These are phyloP conservation scores for Pheucticus melanocephalus DNA, from an alignment of 2,113 vertebrate species.

Conservation along the genomic window DNA sequence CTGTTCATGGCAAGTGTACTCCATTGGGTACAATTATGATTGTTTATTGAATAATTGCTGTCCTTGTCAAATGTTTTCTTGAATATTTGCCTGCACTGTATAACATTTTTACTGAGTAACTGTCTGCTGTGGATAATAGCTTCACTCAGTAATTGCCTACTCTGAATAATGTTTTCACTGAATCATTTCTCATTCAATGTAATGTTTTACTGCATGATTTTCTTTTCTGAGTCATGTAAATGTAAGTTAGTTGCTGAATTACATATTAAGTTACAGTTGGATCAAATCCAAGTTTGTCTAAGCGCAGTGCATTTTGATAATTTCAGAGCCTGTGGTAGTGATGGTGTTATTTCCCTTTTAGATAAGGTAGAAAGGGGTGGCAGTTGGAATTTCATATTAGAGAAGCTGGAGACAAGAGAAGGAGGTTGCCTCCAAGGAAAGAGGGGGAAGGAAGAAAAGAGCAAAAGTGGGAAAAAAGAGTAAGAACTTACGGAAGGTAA, in stretches of 20 bases:
- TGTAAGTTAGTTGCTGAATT: conserved; percentile 64
- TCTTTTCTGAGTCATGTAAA: conserved; percentile 72
- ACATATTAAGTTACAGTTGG: conserved; percentile 27
- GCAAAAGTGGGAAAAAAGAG: not conserved
- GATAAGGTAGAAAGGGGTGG: not conserved
- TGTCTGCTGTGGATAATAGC: conserved; percentile 73
- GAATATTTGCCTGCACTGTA: conserved; percentile 67
- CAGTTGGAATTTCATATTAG: not conserved
- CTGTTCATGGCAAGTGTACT: conserved; percentile 53
- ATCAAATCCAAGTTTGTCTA: not conserved
- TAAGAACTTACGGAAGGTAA: not conserved
- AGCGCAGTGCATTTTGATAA: not conserved
- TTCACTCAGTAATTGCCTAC: conserved; percentile 76
- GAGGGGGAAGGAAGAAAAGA: not conserved
- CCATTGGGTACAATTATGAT: conserved; percentile 74
- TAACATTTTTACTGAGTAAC: conserved; percentile 77
- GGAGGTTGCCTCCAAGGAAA: not conserved
- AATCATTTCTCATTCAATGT: conserved; percentile 74
- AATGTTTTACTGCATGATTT: conserved; percentile 53
- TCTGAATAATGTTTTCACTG: conserved; percentile 76
- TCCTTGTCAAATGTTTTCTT: conserved; percentile 76
- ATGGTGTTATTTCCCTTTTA: not conserved
- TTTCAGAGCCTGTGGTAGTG: not conserved
- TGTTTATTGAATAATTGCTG: conserved; percentile 79
- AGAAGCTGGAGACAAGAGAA: not conserved